phyloP scores from a whole-genome alignment of 2,797 vertebrate species.

The Apodemus agrarius region DNA sequence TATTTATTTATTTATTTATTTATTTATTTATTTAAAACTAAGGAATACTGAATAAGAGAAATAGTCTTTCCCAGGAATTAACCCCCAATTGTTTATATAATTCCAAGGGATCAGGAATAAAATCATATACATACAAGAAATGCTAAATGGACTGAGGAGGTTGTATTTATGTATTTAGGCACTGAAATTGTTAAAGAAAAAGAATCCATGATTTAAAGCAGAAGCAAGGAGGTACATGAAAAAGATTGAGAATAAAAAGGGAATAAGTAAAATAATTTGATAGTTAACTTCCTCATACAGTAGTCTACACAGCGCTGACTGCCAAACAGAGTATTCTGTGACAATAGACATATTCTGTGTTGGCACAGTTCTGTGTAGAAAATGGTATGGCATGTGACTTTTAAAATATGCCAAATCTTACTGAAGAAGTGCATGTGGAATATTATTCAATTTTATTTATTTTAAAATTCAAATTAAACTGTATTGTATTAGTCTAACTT shows the following conservation, averaged over 20 bases:
- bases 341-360: not conserved
- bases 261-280: not conserved
- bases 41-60: not conserved
- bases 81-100: not conserved
- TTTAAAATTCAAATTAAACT: constrained; percentile 40
- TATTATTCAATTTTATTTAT: constrained; percentile 19
- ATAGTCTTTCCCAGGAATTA: not conserved
- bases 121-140: not conserved
- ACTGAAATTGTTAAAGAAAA: not conserved
- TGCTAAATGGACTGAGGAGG: not conserved
- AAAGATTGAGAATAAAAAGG: not conserved
- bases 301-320: not conserved
- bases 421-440: constrained; percentile 24
- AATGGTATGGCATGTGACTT: not conserved
- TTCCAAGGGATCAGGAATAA: not conserved
- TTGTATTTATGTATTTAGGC: not conserved
- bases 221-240: not conserved
- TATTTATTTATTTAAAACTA: not conserved
- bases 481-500: constrained; percentile 45
- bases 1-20: not conserved
- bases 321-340: not conserved
- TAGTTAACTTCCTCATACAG: not conserved
- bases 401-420: not conserved
- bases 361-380: not conserved
- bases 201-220: not conserved